Base-by-base conservation (phyloP, 2,888 invertebrate genomes). In the Diarsia brunnea region DNA sequence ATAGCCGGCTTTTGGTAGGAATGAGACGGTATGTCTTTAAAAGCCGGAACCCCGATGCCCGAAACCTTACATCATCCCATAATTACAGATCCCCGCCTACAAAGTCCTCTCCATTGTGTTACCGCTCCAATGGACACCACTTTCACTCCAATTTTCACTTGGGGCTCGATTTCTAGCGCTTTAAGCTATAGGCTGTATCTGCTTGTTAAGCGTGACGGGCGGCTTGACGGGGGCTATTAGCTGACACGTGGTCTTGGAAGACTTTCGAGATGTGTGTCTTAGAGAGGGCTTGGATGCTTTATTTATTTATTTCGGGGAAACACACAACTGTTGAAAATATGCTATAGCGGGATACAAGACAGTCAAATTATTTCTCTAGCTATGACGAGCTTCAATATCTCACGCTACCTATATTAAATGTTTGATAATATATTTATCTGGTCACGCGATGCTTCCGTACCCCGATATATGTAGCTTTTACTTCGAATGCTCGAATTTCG, bases 61-160 rank as follows among this genome's bases (percentile, higher is more conserved):
- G 1, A 10, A 43, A 27, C 10, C 53, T 87, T 86, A 78, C 75
- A 64, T 86, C 60, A 71, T 31, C 16, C 53, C 63, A 67, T 65
- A 84, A 87, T 84, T 75, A 79, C 64, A 19, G 72, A 74, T 61
- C 71, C 51, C 71, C 81, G 74, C 69, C 49, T 61, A 45, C n/a
- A 27, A 31, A 60, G 14, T 65, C 45, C 65, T 43, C 72, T 38
- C 78, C 51, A 89, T 89, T 89, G 89, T 89, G 68, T 89, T 89
- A 74, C 77, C 84, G 89, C 78, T 87, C 85, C 76, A 89, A 85
- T 85, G 85, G 84, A n/a, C 27, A 45, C 27, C 24, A 65, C 86
- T 87, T 87, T 87, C 87, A 73, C 87, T 75, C 12, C n/a, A 61
- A 84, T 87, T 87, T 84, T 83, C 87, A 84, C 88, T 85, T 14